phyloP scores from a whole-genome alignment of 2,797 vertebrate species.

The Xiphorhynchus erythropygius region DNA sequence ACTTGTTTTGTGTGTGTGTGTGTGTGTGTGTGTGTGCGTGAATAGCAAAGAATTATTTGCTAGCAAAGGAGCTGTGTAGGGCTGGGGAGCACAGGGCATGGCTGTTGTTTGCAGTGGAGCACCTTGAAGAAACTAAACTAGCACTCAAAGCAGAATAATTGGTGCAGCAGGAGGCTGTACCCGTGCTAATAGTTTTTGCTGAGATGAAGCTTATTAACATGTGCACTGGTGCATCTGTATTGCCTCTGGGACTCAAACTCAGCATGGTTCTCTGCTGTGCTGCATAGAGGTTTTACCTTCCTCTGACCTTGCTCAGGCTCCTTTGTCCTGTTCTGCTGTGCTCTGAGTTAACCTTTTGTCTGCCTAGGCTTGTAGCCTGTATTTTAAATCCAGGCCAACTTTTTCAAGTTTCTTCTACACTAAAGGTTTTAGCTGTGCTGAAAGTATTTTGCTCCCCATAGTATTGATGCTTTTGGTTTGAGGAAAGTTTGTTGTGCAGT shows the following conservation, averaged over 20 bases:
- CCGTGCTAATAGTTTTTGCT: constrained; percentile 62
- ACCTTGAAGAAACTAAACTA: constrained; percentile 39
- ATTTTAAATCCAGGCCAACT: background rate
- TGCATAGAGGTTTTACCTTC: constrained; percentile 63
- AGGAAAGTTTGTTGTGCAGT: background rate
- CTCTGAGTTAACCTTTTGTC: constrained; percentile 49
- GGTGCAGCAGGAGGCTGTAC: constrained; percentile 46
- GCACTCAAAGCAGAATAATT: constrained; percentile 33
- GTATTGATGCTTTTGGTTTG: background rate
- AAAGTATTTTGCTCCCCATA: background rate
- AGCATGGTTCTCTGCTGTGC: constrained; percentile 1
- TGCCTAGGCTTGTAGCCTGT: background rate
- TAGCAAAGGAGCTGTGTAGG: background rate
- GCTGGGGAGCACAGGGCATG: background rate
- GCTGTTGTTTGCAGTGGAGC: background rate
- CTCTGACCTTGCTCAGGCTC: constrained; percentile 61
- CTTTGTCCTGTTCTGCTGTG: constrained; percentile 51
- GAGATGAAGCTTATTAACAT: constrained; percentile 69
- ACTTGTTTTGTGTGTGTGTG: background rate
- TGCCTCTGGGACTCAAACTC: constrained; percentile 64
- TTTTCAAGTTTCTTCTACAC: background rate
- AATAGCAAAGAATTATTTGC: background rate
- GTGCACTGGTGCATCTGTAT: constrained; percentile 70
- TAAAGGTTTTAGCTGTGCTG: background rate
- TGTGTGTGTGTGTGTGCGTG: background rate